phyloP scores from a whole-genome alignment of 2,113 vertebrate genomes.

The Zosterops japonicus region DNA sequence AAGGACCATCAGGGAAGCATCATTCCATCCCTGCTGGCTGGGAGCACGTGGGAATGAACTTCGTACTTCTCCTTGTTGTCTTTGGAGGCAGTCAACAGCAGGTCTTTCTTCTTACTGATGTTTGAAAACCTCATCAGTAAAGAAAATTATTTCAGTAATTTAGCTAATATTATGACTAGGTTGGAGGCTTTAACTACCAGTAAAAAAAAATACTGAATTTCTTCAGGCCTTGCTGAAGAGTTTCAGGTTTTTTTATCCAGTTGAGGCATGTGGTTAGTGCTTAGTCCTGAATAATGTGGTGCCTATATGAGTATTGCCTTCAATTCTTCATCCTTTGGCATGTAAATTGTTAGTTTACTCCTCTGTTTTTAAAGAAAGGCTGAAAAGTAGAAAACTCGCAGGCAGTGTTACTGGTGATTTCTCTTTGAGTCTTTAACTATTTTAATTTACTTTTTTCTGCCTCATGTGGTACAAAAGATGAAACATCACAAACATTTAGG shows the following conservation, averaged over 20 bases:
- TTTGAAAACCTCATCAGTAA: not conserved
- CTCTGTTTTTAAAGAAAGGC: not conserved
- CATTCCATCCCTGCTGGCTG: rapidly evolving
- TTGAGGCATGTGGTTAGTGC: not conserved
- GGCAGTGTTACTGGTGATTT: not conserved
- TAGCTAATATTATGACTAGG: not conserved
- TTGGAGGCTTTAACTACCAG: not conserved
- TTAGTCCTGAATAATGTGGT: not conserved
- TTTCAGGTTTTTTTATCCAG: not conserved
- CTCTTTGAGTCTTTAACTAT: not conserved
- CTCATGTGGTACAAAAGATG: not conserved
- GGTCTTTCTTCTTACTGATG: not conserved
- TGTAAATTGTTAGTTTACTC: not conserved
- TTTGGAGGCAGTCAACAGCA: not conserved
- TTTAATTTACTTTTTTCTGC: not conserved
- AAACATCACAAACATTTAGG: not conserved
- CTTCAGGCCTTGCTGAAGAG: not conserved
- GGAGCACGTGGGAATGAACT: rapidly evolving
- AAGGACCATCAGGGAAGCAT: not conserved
- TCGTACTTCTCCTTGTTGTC: rapidly evolving
- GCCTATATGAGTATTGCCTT: not conserved
- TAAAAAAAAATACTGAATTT: not conserved
- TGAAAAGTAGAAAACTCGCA: not conserved
- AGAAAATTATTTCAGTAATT: not conserved
- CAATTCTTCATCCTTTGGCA: not conserved